Evolutionary conservation across 2,113 vertebrate genomes (phyloP).

Genomic region (Daubentonia madagascariensis): DNA sequence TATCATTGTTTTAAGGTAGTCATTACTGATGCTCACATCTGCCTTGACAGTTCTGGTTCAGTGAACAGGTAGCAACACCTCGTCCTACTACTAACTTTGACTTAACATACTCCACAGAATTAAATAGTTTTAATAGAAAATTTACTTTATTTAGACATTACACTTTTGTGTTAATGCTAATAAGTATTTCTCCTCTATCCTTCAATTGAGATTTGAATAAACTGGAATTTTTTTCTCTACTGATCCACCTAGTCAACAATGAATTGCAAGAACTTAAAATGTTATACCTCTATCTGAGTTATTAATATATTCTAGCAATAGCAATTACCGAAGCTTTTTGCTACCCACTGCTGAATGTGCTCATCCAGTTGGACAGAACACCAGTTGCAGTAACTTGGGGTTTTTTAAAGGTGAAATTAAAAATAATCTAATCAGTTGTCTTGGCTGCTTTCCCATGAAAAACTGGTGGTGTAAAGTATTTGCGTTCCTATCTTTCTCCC

Average conservation of each 20-base stretch:
- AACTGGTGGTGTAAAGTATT: not conserved
- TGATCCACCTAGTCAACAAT: not conserved
- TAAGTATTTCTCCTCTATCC: not conserved
- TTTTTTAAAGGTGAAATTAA: slow-evolving; percentile 43
- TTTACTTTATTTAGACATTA: slow-evolving; percentile 4
- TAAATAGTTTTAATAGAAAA: not conserved
- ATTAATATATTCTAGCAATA: not conserved
- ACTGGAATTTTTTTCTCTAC: not conserved
- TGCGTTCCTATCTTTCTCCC: not conserved
- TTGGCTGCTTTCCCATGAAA: slow-evolving; percentile 26
- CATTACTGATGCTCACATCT: not conserved
- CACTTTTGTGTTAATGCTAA: not conserved
- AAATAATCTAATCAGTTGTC: slow-evolving; percentile 38
- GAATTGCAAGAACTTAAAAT: not conserved
- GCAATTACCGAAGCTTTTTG: not conserved
- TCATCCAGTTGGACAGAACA: not conserved
- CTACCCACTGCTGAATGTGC: not conserved
- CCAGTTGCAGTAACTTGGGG: not conserved
- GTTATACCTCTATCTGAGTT: not conserved
- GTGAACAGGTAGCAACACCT: not conserved
- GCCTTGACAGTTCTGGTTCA: not conserved
- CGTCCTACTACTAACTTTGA: not conserved
- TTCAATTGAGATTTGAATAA: slow-evolving; percentile 6
- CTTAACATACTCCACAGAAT: not conserved
- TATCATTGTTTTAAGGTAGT: not conserved